phyloP scores from a whole-genome alignment of 2,888 invertebrate species.

The Nephrotoma guestfalica region DNA sequence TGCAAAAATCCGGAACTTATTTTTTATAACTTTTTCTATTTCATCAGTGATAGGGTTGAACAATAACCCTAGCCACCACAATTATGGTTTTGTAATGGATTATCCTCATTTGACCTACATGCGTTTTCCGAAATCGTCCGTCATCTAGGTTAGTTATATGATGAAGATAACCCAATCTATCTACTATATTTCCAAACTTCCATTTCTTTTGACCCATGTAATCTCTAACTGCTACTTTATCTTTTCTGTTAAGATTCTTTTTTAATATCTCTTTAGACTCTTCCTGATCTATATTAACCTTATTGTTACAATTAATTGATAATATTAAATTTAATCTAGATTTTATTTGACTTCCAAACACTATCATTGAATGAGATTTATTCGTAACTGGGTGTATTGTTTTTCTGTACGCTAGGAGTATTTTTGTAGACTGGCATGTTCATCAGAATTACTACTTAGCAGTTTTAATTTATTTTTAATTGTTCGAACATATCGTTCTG shows the following conservation, averaged over 20 bases:
- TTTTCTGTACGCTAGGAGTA: neutral
- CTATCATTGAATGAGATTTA: neutral
- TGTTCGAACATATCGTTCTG: neutral
- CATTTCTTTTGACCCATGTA: neutral
- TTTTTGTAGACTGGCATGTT: neutral
- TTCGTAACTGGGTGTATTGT: neutral
- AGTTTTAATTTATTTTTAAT: neutral
- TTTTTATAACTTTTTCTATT: no score
- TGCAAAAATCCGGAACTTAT: no score
- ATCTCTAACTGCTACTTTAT: no score
- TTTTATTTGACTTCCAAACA: neutral
- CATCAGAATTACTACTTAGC: neutral
- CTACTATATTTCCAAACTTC: neutral
- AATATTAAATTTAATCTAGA: neutral
- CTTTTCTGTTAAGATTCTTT: neutral
- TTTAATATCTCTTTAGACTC: neutral
- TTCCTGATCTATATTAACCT: neutral
- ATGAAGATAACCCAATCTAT: neutral
- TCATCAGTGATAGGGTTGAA: no score
- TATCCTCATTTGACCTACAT: no score
- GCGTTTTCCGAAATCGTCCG: neutral
- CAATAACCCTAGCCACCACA: no score
- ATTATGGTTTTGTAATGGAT: no score
- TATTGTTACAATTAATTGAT: neutral
- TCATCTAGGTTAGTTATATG: neutral